Conservation (phyloP, 2,888 invertebrate species). For the Adela reaumurella region DNA sequence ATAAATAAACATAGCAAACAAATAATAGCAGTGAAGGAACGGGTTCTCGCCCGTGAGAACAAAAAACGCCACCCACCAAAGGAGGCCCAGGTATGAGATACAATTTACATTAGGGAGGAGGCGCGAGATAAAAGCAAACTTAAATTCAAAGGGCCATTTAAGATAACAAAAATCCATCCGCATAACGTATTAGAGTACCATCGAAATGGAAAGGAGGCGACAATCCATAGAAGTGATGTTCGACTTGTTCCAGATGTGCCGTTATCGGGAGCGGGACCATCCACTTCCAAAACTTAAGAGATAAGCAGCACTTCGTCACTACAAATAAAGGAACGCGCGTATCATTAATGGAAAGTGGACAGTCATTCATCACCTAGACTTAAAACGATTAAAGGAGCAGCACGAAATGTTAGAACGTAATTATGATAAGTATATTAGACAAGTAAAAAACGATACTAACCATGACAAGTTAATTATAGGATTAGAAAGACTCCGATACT, state of each 20-base stretch:
- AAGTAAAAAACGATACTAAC: too few species aligned
- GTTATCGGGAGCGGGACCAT: not conserved
- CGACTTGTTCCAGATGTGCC: not conserved
- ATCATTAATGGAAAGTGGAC: not conserved
- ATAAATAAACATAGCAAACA: too few species aligned
- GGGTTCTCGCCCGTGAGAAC: too few species aligned
- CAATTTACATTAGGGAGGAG: not conserved
- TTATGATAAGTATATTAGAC: too few species aligned
- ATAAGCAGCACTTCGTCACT: too few species aligned
- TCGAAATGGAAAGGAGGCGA: not conserved
- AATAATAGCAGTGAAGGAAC: too few species aligned
- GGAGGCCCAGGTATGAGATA: not conserved
- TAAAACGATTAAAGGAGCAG: not conserved
- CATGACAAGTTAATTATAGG: too few species aligned
- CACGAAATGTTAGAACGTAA: too few species aligned
- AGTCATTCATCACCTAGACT: not conserved
- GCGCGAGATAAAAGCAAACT: not conserved
- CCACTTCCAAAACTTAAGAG: too few species aligned
- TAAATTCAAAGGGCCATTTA: not conserved
- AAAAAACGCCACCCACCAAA: too few species aligned
- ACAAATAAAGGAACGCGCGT: not conserved
- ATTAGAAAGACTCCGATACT: too few species aligned
- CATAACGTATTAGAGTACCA: not conserved
- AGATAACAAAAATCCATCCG: not conserved
- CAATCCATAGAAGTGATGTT: not conserved